These are phyloP conservation scores for Penaeus chinensis DNA, from an alignment of 1,140 invertebrate species.

Conservation along the genomic window DNA sequence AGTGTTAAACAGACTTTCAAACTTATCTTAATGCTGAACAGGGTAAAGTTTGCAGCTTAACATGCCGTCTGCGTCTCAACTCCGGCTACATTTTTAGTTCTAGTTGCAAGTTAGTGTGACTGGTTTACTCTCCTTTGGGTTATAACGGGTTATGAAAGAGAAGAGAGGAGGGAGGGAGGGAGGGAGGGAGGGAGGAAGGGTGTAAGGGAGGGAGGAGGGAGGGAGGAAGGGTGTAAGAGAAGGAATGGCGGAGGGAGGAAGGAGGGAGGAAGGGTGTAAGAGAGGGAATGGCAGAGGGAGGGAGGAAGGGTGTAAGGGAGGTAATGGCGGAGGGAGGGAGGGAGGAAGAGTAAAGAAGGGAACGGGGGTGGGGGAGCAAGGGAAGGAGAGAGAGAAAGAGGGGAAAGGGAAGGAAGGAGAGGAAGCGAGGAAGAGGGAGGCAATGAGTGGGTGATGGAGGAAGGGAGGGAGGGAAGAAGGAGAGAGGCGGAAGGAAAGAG, in stretches of 20 bases:
- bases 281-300: not conserved
- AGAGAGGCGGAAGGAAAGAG: too few relatives aligned
- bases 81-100: too few relatives aligned
- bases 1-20: too few relatives aligned
- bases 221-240: not conserved
- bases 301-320: not conserved
- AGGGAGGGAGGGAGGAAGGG: not conserved
- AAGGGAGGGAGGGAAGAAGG: not conserved
- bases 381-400: not conserved
- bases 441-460: not conserved
- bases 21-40: too few relatives aligned
- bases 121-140: too few relatives aligned
- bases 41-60: too few relatives aligned
- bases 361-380: not conserved
- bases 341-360: not conserved
- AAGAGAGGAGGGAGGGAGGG: not conserved
- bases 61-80: too few relatives aligned
- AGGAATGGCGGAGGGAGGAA: not conserved
- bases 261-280: not conserved
- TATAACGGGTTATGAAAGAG: not conserved
- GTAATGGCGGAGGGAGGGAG: not conserved
- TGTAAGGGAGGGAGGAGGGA: not conserved
- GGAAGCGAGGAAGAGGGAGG: not conserved
- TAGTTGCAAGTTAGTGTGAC: too few relatives aligned
- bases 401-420: not conserved